Conservation (phyloP, 2,888 invertebrate species). For the Alsophila aescularia region DNA sequence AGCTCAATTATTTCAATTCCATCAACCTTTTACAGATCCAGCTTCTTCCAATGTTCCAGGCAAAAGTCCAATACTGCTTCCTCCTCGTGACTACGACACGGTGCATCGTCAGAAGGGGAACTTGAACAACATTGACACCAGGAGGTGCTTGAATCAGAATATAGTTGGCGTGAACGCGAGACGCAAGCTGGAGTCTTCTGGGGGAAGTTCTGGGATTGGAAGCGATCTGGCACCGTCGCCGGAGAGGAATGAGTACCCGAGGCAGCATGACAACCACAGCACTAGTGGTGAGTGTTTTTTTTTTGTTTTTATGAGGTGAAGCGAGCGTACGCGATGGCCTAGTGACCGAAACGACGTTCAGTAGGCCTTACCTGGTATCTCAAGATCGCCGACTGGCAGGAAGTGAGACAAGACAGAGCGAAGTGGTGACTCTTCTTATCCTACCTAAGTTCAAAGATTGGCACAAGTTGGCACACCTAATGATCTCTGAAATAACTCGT, state of each 20-base stretch:
- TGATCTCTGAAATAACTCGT: too few relatives aligned
- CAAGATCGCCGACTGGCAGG: too few relatives aligned
- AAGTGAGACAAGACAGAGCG: too few relatives aligned
- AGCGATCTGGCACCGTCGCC: slow-evolving; percentile 95
- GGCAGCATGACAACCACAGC: slow-evolving; percentile 85
- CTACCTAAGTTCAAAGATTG: too few relatives aligned
- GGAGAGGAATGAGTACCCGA: slow-evolving; percentile 80
- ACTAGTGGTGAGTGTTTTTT: slow-evolving; percentile 82
- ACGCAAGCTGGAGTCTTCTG: slow-evolving; percentile 86
- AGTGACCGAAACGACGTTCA: too few relatives aligned
- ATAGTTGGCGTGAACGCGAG: slow-evolving; percentile 83
- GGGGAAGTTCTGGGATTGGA: slow-evolving; percentile 94
- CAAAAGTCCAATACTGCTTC: slow-evolving; percentile 91
- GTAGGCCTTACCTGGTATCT: too few relatives aligned
- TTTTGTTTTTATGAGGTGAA: neutral
- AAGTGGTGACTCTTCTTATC: too few relatives aligned
- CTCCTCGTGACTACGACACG: slow-evolving; percentile 97
- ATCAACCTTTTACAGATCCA: slow-evolving; percentile 6
- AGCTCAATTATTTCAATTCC: slow-evolving; percentile 1
- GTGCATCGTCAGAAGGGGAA: slow-evolving; percentile 88
- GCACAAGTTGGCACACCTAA: too few relatives aligned
- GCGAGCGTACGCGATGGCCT: too few relatives aligned
- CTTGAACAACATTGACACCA: slow-evolving; percentile 74
- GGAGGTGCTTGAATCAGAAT: slow-evolving; percentile 88
- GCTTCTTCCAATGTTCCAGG: slow-evolving; percentile 55